Evolutionary conservation across 2,888 invertebrate genomes (phyloP).

Genomic region (Sericinus montela): DNA sequence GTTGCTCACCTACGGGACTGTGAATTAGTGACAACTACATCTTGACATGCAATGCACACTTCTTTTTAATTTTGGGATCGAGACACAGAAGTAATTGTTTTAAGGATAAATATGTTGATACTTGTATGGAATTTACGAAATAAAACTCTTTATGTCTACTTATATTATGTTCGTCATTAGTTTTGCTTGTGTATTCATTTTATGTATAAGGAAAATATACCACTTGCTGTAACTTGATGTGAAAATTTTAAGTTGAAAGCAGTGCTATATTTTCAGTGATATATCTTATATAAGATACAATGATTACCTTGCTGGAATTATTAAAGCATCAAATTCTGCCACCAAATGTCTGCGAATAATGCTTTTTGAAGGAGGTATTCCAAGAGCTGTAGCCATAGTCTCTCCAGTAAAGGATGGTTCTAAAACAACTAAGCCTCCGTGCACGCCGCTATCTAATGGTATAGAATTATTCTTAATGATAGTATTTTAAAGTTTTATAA

Average conservation of each 20-base stretch:
- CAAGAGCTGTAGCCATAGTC: slow-evolving; percentile 95
- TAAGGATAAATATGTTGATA: neutral
- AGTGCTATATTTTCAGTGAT: slow-evolving; percentile 12
- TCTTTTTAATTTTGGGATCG: slow-evolving; percentile 17
- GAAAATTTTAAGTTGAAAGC: neutral
- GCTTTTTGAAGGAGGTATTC: slow-evolving; percentile 94
- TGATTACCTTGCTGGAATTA: slow-evolving; percentile 93
- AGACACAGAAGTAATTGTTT: slow-evolving; percentile 18
- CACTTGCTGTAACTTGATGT: neutral
- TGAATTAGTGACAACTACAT: slow-evolving; percentile 40
- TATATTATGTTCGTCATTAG: neutral
- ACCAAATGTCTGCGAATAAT: slow-evolving; percentile 95
- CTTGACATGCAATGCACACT: slow-evolving; percentile 48
- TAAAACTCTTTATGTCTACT: neutral
- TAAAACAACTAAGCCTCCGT: slow-evolving; percentile 94
- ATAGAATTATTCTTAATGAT: neutral
- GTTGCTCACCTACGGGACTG: slow-evolving; percentile 59
- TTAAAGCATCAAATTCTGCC: slow-evolving; percentile 93
- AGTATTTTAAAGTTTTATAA: too few relatives aligned
- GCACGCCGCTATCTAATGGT: slow-evolving; percentile 91
- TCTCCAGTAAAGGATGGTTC: slow-evolving; percentile 97
- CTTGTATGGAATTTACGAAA: neutral
- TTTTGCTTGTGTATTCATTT: neutral
- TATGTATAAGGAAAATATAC: neutral
- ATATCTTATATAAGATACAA: neutral